Evolutionary conservation across 1,140 invertebrate species (phyloP).

Genomic region (Chlorops oryzae): DNA sequence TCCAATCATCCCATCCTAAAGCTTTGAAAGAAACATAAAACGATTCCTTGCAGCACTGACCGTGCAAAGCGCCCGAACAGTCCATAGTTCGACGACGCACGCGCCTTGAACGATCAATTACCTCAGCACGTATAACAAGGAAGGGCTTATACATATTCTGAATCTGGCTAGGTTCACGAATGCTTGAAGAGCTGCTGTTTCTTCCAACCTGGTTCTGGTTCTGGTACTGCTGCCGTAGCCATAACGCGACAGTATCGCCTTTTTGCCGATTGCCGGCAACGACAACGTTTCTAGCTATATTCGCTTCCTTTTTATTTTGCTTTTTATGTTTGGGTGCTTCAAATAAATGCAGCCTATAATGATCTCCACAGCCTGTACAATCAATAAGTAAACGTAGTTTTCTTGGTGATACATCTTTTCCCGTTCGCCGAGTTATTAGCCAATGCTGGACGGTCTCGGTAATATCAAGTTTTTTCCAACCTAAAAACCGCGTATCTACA

Average conservation of each 20-base stretch:
- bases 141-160: too few species aligned
- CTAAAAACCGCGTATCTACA: slow-evolving; percentile 61
- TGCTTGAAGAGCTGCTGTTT: too few species aligned
- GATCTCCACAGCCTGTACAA: slow-evolving; percentile 74
- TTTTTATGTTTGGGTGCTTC: background rate
- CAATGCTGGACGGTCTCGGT: slow-evolving; percentile 68
- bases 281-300: background rate
- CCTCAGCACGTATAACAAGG: slow-evolving; percentile 73
- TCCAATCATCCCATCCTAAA: slow-evolving; percentile 92
- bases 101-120: slow-evolving; percentile 54
- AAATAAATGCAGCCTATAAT: slow-evolving; percentile 57
- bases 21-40: slow-evolving; percentile 87
- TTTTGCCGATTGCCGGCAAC: background rate
- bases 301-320: background rate
- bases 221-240: too few species aligned
- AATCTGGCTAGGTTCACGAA: too few species aligned
- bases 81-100: slow-evolving; percentile 74
- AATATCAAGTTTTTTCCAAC: slow-evolving; percentile 84
- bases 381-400: slow-evolving; percentile 73
- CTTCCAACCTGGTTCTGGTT: too few species aligned
- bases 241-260: slow-evolving; percentile 1
- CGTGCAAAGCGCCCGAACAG: slow-evolving; percentile 66
- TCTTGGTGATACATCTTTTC: too few species aligned
- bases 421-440: slow-evolving; percentile 55
- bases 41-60: slow-evolving; percentile 83